phyloP scores from a whole-genome alignment of 2,888 invertebrate species.

The Pelosia muscerda region DNA sequence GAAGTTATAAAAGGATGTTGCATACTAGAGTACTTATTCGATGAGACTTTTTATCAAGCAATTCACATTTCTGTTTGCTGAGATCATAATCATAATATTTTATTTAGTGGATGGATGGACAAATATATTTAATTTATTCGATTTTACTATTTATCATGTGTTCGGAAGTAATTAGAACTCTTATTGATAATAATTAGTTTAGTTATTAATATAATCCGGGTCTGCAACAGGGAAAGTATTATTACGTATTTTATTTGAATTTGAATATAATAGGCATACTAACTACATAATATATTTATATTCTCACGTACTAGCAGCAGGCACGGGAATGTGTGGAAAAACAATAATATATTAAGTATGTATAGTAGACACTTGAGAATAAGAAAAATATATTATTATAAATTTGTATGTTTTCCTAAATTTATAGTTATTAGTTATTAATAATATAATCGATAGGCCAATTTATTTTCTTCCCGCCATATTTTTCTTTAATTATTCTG shows the following conservation, averaged over 20 bases:
- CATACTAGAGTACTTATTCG: neutral
- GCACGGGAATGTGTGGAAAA: neutral
- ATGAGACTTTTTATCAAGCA: conserved; percentile 1
- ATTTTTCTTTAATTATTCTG: too few species aligned
- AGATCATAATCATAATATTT: too few species aligned
- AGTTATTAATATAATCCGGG: neutral
- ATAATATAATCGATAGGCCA: too few species aligned
- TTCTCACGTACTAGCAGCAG: neutral
- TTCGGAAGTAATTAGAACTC: neutral
- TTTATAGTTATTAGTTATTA: too few species aligned
- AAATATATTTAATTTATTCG: neutral
- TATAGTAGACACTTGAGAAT: too few species aligned
- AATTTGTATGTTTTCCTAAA: too few species aligned
- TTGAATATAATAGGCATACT: neutral
- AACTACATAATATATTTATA: neutral
- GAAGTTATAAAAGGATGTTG: neutral
- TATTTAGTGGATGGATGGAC: too few species aligned
- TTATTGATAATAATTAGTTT: neutral
- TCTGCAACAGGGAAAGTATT: neutral
- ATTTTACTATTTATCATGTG: neutral
- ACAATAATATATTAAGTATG: neutral
- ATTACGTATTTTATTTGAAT: neutral
- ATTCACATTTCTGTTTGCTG: neutral
- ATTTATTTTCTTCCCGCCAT: too few species aligned
- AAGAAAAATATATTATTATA: too few species aligned